phyloP scores from a whole-genome alignment of 2,888 invertebrate species.

The Seladonia tumulorum region DNA sequence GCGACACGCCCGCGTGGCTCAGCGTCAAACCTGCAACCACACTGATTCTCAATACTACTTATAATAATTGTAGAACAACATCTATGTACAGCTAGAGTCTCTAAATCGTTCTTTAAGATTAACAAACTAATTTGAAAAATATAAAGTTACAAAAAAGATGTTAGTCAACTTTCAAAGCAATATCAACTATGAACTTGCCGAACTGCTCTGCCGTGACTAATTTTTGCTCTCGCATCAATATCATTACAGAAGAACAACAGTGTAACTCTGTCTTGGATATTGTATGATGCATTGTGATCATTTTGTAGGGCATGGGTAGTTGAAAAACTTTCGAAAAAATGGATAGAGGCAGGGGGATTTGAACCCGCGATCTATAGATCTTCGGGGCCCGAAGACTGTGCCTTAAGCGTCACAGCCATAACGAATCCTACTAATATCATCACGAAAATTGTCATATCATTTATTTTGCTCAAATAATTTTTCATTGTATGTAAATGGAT shows the following conservation, averaged over 20 bases:
- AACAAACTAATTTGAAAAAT: not conserved
- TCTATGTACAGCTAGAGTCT: not conserved
- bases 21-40: slow-evolving; percentile 80
- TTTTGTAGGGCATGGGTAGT: not conserved
- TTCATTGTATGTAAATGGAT: not conserved
- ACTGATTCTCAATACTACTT: not conserved
- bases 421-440: not conserved
- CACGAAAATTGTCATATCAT: not conserved
- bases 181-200: slow-evolving; percentile 41
- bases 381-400: not conserved
- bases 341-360: not conserved
- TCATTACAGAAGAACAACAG: not conserved
- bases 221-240: slow-evolving; percentile 71
- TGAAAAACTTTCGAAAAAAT: not conserved
- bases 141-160: slow-evolving; percentile 42
- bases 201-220: slow-evolving; percentile 68
- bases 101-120: not conserved
- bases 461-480: not conserved
- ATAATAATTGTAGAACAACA: not conserved
- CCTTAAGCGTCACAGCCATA: not conserved
- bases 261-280: not conserved
- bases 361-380: not conserved
- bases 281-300: not conserved
- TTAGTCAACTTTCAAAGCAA: slow-evolving; percentile 74
- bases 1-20: slow-evolving; percentile 84